These are phyloP conservation scores for Sebastes oblongus DNA, from an alignment of 2,797 vertebrate species.

Conservation along the genomic window DNA sequence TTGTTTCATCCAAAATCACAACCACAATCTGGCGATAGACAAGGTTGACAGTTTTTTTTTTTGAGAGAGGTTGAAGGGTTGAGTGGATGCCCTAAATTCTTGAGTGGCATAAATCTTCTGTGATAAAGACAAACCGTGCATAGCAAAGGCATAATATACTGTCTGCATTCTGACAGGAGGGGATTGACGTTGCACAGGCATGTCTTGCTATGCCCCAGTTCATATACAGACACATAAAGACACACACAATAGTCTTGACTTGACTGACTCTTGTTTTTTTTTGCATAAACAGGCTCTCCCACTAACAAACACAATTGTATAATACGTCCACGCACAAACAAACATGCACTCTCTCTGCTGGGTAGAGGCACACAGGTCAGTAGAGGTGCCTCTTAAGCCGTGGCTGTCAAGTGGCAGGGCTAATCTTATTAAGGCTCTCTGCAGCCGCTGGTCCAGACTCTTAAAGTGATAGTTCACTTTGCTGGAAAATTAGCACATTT, in stretches of 20 bases:
- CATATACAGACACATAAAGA: not conserved
- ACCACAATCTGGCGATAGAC: not conserved
- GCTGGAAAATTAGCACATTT: not conserved
- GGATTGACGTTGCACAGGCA: conserved; percentile 6
- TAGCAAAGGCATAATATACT: conserved; percentile 1
- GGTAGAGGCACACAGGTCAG: conserved; percentile 63
- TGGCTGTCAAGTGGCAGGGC: conserved; percentile 72
- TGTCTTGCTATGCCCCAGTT: not conserved
- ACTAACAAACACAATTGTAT: not conserved
- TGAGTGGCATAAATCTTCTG: conserved; percentile 45
- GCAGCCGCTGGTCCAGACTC: conserved; percentile 53
- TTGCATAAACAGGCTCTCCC: not conserved
- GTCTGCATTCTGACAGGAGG: conserved; percentile 4
- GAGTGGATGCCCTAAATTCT: conserved; percentile 51
- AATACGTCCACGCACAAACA: conserved; percentile 6
- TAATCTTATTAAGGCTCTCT: conserved; percentile 81
- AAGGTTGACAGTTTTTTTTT: not conserved
- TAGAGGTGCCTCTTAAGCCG: conserved; percentile 67
- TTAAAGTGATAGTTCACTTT: conserved; percentile 65
- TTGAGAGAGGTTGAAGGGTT: not conserved
- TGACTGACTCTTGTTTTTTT: not conserved
- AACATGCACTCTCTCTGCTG: conserved; percentile 36
- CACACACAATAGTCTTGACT: not conserved
- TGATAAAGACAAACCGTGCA: conserved; percentile 35
- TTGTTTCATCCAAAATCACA: not conserved